Percentiles rank a stretch among this genome's conserved stretches.
phyloP scores from a whole-genome alignment of 2,888 invertebrate species.

The Disparrhopalites patrizii region DNA sequence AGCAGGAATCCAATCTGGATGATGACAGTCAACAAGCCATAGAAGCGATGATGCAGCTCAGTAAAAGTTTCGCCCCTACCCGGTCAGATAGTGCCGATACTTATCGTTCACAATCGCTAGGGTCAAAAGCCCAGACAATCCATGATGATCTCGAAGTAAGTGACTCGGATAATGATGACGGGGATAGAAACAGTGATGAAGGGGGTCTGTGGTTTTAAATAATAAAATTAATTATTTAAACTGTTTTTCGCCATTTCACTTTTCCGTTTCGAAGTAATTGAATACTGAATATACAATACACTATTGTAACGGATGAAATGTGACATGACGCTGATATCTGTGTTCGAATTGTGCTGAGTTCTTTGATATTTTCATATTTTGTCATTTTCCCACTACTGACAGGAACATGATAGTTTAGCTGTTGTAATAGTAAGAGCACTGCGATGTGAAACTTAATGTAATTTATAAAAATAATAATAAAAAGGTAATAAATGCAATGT shows the following conservation, averaged over 20 bases:
- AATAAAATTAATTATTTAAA: no score
- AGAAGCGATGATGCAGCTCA: slow-evolving; percentile 53
- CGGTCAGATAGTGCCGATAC: background rate
- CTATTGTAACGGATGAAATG: no score
- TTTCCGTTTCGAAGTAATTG: no score
- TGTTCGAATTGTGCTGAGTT: background rate
- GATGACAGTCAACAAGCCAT: slow-evolving; percentile 58
- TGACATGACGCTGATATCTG: background rate
- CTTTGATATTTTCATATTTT: background rate
- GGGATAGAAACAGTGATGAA: slow-evolving; percentile 35
- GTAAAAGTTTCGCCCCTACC: slow-evolving; percentile 5
- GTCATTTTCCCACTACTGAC: background rate
- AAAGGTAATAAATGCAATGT: no score
- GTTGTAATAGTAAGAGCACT: no score
- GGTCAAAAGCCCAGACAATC: slow-evolving; percentile 31
- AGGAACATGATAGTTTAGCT: no score
- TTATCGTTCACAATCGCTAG: background rate
- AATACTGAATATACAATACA: no score
- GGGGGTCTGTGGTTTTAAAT: slow-evolving; percentile 2
- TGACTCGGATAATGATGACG: slow-evolving; percentile 67
- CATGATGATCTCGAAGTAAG: slow-evolving; percentile 68
- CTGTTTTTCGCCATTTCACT: no score
- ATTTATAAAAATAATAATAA: no score
- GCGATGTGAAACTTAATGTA: no score
- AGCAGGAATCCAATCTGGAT: slow-evolving; percentile 21